Evolutionary conservation across 2,797 vertebrate genomes (phyloP), one percentile per base, ranked within the genome.

Genomic region (Anniella stebbinsi): DNA sequence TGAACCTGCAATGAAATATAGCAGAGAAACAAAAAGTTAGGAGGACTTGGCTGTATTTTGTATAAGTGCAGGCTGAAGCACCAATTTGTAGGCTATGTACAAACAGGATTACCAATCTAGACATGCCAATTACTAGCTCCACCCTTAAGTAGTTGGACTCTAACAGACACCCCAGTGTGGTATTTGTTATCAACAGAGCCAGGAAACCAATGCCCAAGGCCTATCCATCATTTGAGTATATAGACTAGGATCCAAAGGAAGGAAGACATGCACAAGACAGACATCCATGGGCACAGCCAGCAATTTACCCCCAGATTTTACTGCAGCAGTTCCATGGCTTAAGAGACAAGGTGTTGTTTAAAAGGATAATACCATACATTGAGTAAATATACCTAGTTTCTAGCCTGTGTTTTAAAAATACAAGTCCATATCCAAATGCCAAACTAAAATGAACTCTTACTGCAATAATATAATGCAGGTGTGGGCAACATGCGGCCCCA

Each of bases 1-100:
- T 38, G 1, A 91, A 95, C 95, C 97, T 98, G 84, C 1, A 85
- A 92, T 92, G 87, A 94, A 92, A 91, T 80, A 92, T 80, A 89
- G 80, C 0, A 77, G 91, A n/a, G 45, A 90, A 77, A 92, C 54
- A 95, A 86, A 17, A 83, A 86, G 77, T 54, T 45, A 77, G 87
- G 75, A 80, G 63, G 76, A 78, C 17, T 45, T 2, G 41, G 80
- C 25, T 70, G 12, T 1, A 28, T 72, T 10, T 73, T 36, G 87
- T 0, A 0, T 6, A 78, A 30, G 45, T 28, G 0, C 80, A 45
- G 51, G 36, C 18, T 73, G 11, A 48, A 80, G 57, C 30, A 84
- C 25, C 57, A 70, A 54, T 78, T 41, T 67, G 75, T 89, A 72
- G 30, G 66, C 30, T 70, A 8, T 45, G 9, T 86, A 69, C 36